Base-by-base conservation (phyloP, 2,888 invertebrate genomes). In the Onthophagus sagittarius region DNA sequence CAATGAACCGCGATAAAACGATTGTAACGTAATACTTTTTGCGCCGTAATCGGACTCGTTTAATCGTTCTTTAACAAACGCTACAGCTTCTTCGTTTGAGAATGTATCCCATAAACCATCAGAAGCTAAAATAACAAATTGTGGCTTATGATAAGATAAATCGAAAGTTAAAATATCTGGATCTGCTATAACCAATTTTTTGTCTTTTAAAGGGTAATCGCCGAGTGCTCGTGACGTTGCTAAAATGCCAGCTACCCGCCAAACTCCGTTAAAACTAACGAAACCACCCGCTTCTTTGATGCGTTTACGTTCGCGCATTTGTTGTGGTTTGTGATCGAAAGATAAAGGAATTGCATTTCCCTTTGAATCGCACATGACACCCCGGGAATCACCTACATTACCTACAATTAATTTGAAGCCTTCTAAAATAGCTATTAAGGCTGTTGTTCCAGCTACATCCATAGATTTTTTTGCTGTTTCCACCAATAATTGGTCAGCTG, bases 61-160 rank as follows among this genome's bases (percentile, higher is more conserved):
- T 63, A 97, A 88, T 79, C 94, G 90, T 80, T 95, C 94, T 85
- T 93, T 94, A 72, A 97, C 92, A 84, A 93, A 97, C 79, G 91
- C 92, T 11, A 97, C 92, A 31, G 98, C 98, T 85, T 98, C 98
- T 84, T 98, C 97, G 85, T 98, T 98, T 64, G 93, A 89, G 84
- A 98, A 97, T 15, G 96, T 96, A 84, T 98, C 98, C 98, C 98
- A 98, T 39, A 98, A 88, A 0, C 98, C 98, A 87, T 98, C 98
- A 0, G 97, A 95, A 11, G 98, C 98, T 74, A 98, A 88, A 76
- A 98, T 92, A 79, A 98, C 86, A 85, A 98, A 98, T 87, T 92
- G 90, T 0, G 97, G 96, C 82, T 92, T 92, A 82, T 94, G 93
- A 85, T 96, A 94, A 74, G 89, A 89, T 74, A 98, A 87, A 85